Base-by-base conservation (phyloP, 37 sponge, comb jelly and placozoan genomes). In the Aplysina aerophoba region DNA sequence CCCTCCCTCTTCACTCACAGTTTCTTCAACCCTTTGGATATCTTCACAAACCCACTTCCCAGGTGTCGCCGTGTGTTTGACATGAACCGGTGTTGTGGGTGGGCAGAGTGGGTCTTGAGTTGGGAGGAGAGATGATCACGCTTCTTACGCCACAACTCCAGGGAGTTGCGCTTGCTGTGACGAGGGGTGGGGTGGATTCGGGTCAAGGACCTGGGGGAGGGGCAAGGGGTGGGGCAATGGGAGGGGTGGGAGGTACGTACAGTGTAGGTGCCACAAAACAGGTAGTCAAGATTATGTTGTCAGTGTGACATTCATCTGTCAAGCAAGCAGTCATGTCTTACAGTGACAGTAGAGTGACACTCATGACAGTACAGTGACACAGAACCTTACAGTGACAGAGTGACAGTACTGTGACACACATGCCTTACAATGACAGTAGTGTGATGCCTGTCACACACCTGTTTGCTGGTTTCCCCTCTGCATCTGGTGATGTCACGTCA, bases 81-180 rank as follows among this genome's bases (percentile, higher is more conserved):
- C 71, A 69, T 69, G 71, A 69, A 69, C 71, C 71, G 28, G 71
- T 30, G 28, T 1, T 69, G 71, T n/a, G 30, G 34, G 2, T 31
- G 34, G 71, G 71, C 30, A 12, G 71, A 35, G 35, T 34, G 71
- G 17, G 71, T 16, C 34, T 69, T 35, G 35, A 69, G 71, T 6
- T 69, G 71, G 30, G 33, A 31, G 6, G 71, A 31, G 33, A 34
- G 30, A 1, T 16, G 17, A 6, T 69, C 71, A 3, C 71, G 71
- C 33, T 69, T 69, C 71, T 69, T 69, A 30, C 71, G 27, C 33
- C 28, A 30, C 34, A 30, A 35, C 17, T 69, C 71, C 4, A 69
- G 35, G 34, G 35, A 34, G 8, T 44, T 3, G 50, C 50, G 50
- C 8, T 44, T 44, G 31, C 35, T 33, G 11, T 35, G 28, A 3